These are phyloP conservation scores for Furnarius figulus DNA, from an alignment of 2,113 vertebrate species.

Conservation along the genomic window DNA sequence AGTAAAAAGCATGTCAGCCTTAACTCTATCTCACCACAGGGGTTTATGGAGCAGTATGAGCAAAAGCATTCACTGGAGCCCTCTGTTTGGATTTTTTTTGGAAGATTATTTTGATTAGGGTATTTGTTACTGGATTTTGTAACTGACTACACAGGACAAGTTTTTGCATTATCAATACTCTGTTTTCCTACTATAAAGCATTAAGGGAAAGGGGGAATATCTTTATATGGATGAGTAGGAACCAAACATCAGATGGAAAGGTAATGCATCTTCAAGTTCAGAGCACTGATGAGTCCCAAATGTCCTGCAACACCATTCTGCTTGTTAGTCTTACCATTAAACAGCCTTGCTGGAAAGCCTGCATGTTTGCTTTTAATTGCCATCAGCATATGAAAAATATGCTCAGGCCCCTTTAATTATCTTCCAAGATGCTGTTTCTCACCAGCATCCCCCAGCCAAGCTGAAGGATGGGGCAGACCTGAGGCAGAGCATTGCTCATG, in stretches of 20 bases:
- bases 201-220: accelerated
- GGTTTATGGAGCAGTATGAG: neutral
- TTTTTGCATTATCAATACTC: neutral
- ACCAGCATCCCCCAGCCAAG: neutral
- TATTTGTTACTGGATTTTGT: neutral
- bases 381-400: neutral
- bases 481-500: neutral
- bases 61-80: neutral
- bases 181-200: neutral
- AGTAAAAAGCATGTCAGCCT: neutral
- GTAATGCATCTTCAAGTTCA: neutral
- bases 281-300: neutral
- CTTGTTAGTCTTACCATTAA: neutral
- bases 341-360: neutral
- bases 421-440: neutral
- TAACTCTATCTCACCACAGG: neutral
- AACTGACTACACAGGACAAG: neutral
- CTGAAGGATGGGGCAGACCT: neutral
- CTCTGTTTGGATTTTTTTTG: neutral
- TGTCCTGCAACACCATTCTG: neutral
- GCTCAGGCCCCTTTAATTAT: neutral
- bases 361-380: neutral
- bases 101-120: neutral
- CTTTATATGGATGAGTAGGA: neutral
- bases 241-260: neutral